phyloP scores from a whole-genome alignment of 2,888 invertebrate species.

The Apodemia zela region DNA sequence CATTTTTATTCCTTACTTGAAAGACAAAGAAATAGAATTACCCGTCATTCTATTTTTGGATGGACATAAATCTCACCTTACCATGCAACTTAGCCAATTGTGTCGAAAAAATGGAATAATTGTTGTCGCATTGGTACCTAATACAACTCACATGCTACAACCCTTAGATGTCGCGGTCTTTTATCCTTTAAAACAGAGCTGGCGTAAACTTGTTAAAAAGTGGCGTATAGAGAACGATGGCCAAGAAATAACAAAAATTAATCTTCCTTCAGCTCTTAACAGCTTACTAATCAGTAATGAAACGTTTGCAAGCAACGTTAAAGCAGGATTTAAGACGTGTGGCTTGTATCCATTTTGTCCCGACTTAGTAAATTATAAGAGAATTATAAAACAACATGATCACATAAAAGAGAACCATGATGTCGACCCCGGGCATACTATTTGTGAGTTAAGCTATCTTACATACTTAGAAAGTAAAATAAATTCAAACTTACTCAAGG shows the following conservation, averaged over 20 bases:
- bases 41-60: constrained; percentile 29
- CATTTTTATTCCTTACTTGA: constrained; percentile 33
- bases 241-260: neutral
- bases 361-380: neutral
- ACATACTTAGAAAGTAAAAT: neutral
- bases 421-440: neutral
- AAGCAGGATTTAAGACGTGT: neutral
- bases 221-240: neutral
- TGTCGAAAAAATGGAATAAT: constrained; percentile 33
- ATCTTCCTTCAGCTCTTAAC: neutral
- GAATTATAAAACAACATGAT: neutral
- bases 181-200: neutral
- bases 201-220: neutral
- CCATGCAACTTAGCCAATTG: constrained; percentile 26
- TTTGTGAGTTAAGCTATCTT: neutral
- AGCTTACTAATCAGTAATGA: neutral
- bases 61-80: constrained; percentile 30
- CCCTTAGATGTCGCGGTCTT: neutral
- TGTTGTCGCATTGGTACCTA: constrained; percentile 31
- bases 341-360: neutral
- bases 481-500: neutral
- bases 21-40: constrained; percentile 24
- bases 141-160: neutral
- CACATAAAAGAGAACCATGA: too few relatives aligned
- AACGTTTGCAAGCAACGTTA: neutral